phyloP scores from a whole-genome alignment of 2,888 invertebrate genomes.

The Acronicta psi region DNA sequence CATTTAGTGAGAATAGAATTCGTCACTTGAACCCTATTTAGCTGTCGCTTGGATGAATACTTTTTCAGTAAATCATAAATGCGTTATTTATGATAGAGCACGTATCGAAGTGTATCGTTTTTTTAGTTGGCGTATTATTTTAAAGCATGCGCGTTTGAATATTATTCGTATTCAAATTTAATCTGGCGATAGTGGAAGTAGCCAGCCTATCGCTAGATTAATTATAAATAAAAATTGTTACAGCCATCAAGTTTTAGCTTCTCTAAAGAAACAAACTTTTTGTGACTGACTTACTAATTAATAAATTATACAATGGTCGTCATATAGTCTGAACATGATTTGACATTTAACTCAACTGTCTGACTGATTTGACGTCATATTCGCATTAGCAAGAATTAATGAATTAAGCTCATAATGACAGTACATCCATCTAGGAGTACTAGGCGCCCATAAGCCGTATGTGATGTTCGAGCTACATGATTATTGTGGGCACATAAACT shows the following conservation, averaged over 20 bases:
- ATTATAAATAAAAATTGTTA: no score
- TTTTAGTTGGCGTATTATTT: conserved; percentile 6
- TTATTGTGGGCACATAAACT: conserved; percentile 55
- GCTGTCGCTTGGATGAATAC: neutral
- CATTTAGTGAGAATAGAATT: conserved; percentile 9
- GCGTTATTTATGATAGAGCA: conserved; percentile 26
- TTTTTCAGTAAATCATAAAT: conserved; percentile 32
- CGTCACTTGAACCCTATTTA: conserved; percentile 4
- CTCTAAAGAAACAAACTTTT: no score
- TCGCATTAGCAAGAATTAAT: neutral
- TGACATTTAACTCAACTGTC: no score
- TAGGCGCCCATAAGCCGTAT: conserved; percentile 12
- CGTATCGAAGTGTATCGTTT: conserved; percentile 17
- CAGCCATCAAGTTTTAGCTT: no score
- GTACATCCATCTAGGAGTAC: conserved; percentile 12
- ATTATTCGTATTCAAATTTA: neutral
- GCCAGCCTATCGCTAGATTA: no score
- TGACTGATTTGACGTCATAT: no score
- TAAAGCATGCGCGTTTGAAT: neutral
- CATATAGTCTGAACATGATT: no score
- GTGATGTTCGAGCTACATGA: conserved; percentile 39
- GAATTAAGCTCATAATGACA: neutral
- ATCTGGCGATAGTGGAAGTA: neutral
- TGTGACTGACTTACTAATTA: no score
- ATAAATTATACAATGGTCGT: no score